Conservation (phyloP, 2,888 invertebrate genomes). For the Oscheius sp. region DNA sequence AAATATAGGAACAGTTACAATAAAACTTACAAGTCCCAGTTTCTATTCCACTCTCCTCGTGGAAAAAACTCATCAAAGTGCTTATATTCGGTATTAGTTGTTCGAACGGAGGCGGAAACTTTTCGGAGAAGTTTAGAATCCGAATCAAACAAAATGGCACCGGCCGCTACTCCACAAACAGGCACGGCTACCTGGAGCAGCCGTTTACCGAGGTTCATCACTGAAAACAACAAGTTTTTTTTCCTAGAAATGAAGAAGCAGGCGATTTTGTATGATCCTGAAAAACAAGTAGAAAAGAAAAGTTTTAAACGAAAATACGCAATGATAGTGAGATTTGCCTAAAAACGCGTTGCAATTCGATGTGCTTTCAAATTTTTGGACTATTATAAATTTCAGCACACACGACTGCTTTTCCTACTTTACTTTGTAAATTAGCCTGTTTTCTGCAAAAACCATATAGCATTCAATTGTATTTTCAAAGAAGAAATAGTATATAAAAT, state of each 20-base stretch:
- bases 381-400: too few species aligned
- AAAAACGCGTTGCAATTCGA: too few species aligned
- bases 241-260: neutral
- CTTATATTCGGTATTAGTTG: neutral
- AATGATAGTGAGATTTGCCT: too few species aligned
- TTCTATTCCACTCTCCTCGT: conserved; percentile 62
- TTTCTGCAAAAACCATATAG: too few species aligned
- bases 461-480: too few species aligned
- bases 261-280: neutral
- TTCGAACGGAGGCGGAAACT: neutral
- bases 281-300: neutral
- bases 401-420: too few species aligned
- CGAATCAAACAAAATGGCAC: neutral
- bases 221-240: neutral
- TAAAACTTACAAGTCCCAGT: conserved; percentile 61
- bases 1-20: neutral
- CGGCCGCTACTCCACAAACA: neutral
- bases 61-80: conserved; percentile 51
- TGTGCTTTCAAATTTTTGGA: too few species aligned
- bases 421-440: too few species aligned
- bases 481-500: too few species aligned
- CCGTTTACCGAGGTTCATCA: neutral
- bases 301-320: too few species aligned
- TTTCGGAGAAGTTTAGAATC: neutral
- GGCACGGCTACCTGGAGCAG: conserved; percentile 1